Base-by-base conservation (phyloP, 2,888 invertebrate genomes). In the Eristalis intricaria region DNA sequence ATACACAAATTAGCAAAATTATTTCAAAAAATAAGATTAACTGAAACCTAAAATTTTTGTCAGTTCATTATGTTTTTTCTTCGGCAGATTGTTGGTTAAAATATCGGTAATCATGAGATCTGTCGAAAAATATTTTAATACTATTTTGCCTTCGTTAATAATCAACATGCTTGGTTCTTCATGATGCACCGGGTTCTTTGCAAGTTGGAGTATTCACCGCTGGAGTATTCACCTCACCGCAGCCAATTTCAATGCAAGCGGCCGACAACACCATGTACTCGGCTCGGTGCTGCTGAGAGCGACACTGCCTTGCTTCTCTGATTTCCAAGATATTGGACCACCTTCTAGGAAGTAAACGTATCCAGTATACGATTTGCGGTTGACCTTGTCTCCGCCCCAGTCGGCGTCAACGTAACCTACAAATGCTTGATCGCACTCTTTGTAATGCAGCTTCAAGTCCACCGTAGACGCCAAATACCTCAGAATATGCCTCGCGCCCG, bases 291-390 rank as follows among this genome's bases (percentile, higher is more conserved):
- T 73, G 22, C 63, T 73, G 5, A 73, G 40, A 43, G 73, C 61
- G 19, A 73, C 73, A 43, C 60, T 26, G 19, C 29, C 5, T 19
- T 69, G 77, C 43, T 70, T 69, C 19, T 77, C 63, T 2, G 77
- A 70, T 23, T 77, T 77, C 69, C 77, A 77, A 4, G 61, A 70
- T n/a, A 80, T 43, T 5, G 74, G 74, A 11, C 80, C 80, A 13
- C 80, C 80, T 65, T 15, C 80, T 38, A 86, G 40, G 11, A 88
- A 58, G 56, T 71, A 82, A 7, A 82, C 75, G 26, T 77, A 87
- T 29, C 88, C 88, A 7, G 71, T 70, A 43, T 84, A 86, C 7
- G 84, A 89, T 81, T 79, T 89, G 61, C 89, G 61, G 23, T 84
- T 63, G 11, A n/a, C 4, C 26, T 32, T 40, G 29, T 77, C 43